Conservation (phyloP, 2,113 vertebrate genomes). For the Sterna hirundo region DNA sequence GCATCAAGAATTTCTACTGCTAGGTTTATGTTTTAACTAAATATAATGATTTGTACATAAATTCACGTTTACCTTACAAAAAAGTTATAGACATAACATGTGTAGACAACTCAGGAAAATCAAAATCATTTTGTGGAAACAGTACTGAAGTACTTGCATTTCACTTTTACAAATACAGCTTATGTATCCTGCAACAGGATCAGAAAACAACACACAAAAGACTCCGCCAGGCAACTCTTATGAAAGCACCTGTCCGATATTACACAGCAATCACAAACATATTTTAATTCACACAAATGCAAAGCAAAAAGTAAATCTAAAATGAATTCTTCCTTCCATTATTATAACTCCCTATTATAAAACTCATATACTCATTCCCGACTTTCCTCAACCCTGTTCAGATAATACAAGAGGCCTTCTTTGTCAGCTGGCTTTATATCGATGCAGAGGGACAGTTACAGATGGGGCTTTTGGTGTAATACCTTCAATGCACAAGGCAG, state of each 20-base stretch:
- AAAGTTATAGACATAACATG: neutral
- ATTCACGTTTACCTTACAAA: neutral
- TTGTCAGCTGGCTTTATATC: neutral
- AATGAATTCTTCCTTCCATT: neutral
- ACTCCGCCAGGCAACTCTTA: neutral
- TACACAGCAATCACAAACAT: neutral
- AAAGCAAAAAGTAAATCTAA: neutral
- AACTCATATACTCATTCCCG: neutral
- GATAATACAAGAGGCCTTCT: neutral
- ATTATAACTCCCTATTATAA: neutral
- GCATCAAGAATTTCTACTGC: neutral
- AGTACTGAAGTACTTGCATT: neutral
- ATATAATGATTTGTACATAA: neutral
- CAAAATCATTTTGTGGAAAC: neutral
- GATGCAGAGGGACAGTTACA: neutral
- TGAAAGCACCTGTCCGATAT: neutral
- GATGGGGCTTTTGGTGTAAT: neutral
- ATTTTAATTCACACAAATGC: neutral
- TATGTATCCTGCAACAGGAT: neutral
- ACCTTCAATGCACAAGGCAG: neutral
- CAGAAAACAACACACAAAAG: neutral
- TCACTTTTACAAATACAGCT: neutral
- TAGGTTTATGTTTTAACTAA: neutral
- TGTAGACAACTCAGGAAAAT: neutral
- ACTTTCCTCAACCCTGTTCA: neutral